These are phyloP conservation scores for Mycalesis mineus DNA, from an alignment of 2,888 invertebrate genomes.

Conservation along the genomic window DNA sequence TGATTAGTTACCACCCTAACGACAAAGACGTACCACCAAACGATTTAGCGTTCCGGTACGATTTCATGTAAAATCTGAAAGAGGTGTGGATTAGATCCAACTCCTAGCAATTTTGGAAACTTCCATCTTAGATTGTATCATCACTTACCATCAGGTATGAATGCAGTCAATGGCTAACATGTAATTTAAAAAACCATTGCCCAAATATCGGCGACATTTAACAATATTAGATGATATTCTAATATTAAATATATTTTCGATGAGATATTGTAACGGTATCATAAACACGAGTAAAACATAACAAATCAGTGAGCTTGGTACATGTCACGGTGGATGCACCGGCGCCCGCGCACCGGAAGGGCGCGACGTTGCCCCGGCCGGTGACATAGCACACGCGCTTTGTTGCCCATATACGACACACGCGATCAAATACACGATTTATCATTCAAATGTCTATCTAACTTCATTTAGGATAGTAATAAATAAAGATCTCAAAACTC, in stretches of 20 bases:
- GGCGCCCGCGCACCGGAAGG: constrained; percentile 72
- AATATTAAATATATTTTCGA: not conserved
- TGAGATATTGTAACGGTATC: constrained; percentile 34
- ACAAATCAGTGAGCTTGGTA: constrained; percentile 65
- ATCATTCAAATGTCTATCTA: not conserved
- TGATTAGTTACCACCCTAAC: too few species aligned
- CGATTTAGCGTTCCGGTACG: too few species aligned
- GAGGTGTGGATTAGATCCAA: too few species aligned
- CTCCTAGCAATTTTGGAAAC: too few species aligned
- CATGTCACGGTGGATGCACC: constrained; percentile 55
- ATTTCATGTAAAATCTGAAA: too few species aligned
- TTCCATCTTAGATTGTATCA: too few species aligned
- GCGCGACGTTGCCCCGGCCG: constrained; percentile 69
- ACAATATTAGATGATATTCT: not conserved
- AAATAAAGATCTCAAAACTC: not conserved
- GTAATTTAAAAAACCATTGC: too few species aligned
- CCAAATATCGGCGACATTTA: too few species aligned
- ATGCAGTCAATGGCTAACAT: too few species aligned
- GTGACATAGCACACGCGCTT: constrained; percentile 64
- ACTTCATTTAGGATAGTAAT: not conserved
- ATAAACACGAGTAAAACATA: constrained; percentile 45
- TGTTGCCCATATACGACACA: constrained; percentile 53
- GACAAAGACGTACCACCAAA: too few species aligned
- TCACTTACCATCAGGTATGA: too few species aligned
- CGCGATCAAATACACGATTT: constrained; percentile 38